These are phyloP conservation scores for Crossocerus cetratus DNA, from an alignment of 2,888 invertebrate species.

Conservation along the genomic window DNA sequence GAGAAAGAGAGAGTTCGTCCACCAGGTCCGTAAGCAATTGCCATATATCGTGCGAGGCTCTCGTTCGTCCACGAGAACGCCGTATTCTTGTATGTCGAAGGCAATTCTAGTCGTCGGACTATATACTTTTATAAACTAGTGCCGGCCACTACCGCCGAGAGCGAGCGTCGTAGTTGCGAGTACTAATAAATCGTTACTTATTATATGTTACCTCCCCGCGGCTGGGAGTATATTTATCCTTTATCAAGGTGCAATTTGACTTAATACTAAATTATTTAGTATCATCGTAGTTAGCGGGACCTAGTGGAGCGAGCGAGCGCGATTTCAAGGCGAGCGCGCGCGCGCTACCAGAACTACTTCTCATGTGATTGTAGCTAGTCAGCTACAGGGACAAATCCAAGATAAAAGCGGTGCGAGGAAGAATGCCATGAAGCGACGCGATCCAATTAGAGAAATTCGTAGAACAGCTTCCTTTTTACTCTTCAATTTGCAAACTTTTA, in stretches of 20 bases:
- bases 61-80: conserved; percentile 14
- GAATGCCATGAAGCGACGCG: conserved; percentile 56
- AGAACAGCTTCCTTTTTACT: conserved; percentile 14
- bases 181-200: conserved; percentile 38
- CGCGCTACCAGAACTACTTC: conserved; percentile 60
- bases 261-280: conserved; percentile 28
- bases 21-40: background rate
- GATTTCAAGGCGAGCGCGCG: conserved; percentile 39
- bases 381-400: conserved; percentile 49
- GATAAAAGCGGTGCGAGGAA: conserved; percentile 53
- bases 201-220: conserved; percentile 31
- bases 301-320: background rate
- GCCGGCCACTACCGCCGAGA: conserved; percentile 31
- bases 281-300: conserved; percentile 5
- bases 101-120: conserved; percentile 43
- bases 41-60: too few species aligned
- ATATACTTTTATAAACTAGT: conserved; percentile 10
- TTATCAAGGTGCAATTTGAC: conserved; percentile 44
- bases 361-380: conserved; percentile 63
- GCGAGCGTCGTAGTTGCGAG: conserved; percentile 35
- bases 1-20: background rate
- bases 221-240: conserved; percentile 43
- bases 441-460: too few species aligned
- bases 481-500: too few species aligned
- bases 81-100: conserved; percentile 30